Evolutionary conservation across 1,140 invertebrate species (phyloP).

Genomic region (Lutraria rhynchaena): DNA sequence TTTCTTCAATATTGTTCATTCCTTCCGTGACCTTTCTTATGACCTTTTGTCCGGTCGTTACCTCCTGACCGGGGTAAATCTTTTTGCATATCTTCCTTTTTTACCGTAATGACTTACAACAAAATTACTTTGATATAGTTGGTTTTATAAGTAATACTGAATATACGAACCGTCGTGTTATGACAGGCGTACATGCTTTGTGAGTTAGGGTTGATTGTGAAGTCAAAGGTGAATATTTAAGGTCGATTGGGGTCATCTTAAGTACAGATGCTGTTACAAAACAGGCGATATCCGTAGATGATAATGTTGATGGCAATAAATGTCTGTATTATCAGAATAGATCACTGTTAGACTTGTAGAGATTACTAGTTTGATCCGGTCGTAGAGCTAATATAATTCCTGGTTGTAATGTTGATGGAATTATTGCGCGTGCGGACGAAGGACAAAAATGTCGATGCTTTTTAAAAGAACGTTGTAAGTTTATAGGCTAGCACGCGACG

Average conservation of each 20-base stretch:
- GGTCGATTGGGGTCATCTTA: constrained; percentile 31
- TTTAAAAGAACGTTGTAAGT: no score
- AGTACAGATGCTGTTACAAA: background rate
- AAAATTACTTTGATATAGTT: constrained; percentile 20
- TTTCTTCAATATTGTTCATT: constrained; percentile 24
- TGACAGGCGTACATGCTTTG: constrained; percentile 28
- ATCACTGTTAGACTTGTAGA: no score
- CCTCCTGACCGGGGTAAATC: constrained; percentile 52
- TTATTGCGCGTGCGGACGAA: no score
- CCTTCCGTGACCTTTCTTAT: constrained; percentile 28
- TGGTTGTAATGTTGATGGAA: no score
- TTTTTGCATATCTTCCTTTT: constrained; percentile 44
- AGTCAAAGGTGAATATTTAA: constrained; percentile 47
- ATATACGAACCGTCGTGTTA: constrained; percentile 18
- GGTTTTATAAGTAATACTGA: constrained; percentile 37
- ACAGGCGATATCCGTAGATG: background rate
- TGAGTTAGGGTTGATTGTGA: constrained; percentile 15
- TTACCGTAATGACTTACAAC: constrained; percentile 54
- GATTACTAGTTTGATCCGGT: no score
- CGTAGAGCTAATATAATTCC: no score
- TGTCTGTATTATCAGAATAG: no score
- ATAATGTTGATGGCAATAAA: no score
- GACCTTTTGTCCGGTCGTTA: constrained; percentile 57
- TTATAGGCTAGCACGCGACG: no score
- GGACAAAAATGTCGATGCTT: no score